Conservation (phyloP, 2,797 vertebrate genomes). For the Phoeniculus purpureus region DNA sequence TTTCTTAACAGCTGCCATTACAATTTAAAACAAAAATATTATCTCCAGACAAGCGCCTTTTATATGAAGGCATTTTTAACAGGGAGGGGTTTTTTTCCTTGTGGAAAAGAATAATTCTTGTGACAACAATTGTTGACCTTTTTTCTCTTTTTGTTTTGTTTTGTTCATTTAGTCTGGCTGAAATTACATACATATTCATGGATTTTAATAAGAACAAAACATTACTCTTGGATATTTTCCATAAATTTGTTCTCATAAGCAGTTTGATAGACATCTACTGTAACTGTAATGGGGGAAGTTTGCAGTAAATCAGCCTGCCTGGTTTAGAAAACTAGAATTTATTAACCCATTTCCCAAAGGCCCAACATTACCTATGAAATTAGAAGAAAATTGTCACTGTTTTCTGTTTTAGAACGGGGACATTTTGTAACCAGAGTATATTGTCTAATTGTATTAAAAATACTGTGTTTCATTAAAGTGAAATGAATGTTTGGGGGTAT, state of each 20-base stretch:
- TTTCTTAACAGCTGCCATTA: neutral
- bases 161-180: conserved; percentile 77
- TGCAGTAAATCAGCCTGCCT: conserved; percentile 32
- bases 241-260: conserved; percentile 78
- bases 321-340: conserved; percentile 61
- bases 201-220: conserved; percentile 79
- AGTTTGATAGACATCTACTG: conserved; percentile 72
- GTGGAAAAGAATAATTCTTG: conserved; percentile 22
- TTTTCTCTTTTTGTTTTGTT: conserved; percentile 68
- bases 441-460: conserved; percentile 13
- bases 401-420: conserved; percentile 1
- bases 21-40: neutral
- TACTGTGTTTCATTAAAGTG: neutral
- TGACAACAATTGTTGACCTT: conserved; percentile 71
- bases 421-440: neutral
- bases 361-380: conserved; percentile 20
- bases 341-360: conserved; percentile 55
- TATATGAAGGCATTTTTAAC: neutral
- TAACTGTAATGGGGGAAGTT: conserved; percentile 65
- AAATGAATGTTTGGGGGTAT: neutral
- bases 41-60: neutral
- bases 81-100: neutral
- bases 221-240: conserved; percentile 78
- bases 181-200: conserved; percentile 83
- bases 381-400: conserved; percentile 26